Conservation (phyloP, 53 echinoderm and acorn worm genomes). For the Henricia sp. region DNA sequence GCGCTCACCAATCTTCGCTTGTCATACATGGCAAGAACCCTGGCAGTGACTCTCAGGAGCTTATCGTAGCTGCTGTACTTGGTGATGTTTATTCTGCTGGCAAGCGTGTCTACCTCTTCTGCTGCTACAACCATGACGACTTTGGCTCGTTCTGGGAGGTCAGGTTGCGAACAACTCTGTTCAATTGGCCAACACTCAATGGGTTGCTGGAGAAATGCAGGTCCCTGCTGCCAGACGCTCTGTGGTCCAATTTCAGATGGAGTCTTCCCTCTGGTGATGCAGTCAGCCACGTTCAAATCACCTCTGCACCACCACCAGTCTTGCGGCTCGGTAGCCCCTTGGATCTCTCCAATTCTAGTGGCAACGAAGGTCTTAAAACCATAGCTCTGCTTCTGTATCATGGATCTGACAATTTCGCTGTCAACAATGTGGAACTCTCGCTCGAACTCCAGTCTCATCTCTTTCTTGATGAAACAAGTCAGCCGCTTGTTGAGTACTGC, state of each 20-base stretch:
- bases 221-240: slow-evolving; percentile 47
- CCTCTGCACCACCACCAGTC: slow-evolving; percentile 58
- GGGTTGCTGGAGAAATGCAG: slow-evolving; percentile 41
- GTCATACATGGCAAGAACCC: too few species aligned
- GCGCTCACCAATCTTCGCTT: too few species aligned
- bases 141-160: not conserved
- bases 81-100: too few species aligned
- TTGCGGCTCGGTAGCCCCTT: slow-evolving; percentile 23
- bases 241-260: slow-evolving; percentile 26
- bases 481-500: slow-evolving; percentile 64
- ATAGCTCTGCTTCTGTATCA: slow-evolving; percentile 62
- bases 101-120: slow-evolving; percentile 10
- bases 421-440: slow-evolving; percentile 55
- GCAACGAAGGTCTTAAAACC: slow-evolving; percentile 65
- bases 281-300: slow-evolving; percentile 41
- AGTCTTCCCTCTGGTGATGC: slow-evolving; percentile 49
- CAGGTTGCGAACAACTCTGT: slow-evolving; percentile 24
- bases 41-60: slow-evolving; percentile 11
- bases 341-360: slow-evolving; percentile 62
- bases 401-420: slow-evolving; percentile 61
- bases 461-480: slow-evolving; percentile 51
- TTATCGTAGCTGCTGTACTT: too few species aligned
- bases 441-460: slow-evolving; percentile 31
- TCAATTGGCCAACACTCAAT: slow-evolving; percentile 32
- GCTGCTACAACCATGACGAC: slow-evolving; percentile 5